Evolutionary conservation across 2,888 invertebrate species (phyloP), one percentile per base, ranked within the genome.

Genomic region (Octodonta nipae): DNA sequence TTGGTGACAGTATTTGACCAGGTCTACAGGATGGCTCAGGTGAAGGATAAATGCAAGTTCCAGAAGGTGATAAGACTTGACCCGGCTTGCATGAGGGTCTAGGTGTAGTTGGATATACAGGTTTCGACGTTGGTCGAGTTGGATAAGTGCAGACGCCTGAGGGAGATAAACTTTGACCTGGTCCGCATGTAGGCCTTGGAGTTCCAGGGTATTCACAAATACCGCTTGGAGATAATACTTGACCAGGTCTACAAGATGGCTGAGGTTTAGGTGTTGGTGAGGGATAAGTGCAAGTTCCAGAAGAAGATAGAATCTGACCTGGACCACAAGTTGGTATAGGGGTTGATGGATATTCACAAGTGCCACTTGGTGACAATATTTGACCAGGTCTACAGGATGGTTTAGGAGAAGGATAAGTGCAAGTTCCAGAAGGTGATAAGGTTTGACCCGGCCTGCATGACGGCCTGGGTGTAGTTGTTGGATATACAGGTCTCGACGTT

Each of bases 221-320:
- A 4, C 22, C 22, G 12, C 12, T 35, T 26, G 27, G 36, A 26
- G 26, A 24, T 25, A 34, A 28, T 7, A 30, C 33, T 33, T 49
- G 50, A 17, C 32, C 33, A 22, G 37, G 20, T 5, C 10, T 17
- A 3, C 20, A 13, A 4, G 30, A 13, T 7, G 30, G 12, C 11
- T 11, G 11, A 16, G 34, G 22, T 15, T 63, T 63, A 3, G 66
- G 66, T 44, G 66, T 46, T 61, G 56, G 36, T n/a, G n/a, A n/a
- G 17, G 30, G 30, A 8, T 16, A 15, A 2, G 5, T 30, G 20
- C 30, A 30, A 2, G 2, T 10, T 32, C 44, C 42, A 25, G 41
- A 33, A 16, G 30, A 33, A 13, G 44, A 42, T 29, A 41, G 36
- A 17, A 37, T 30, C 34, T 47, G 43, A 10, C 44, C 44, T 25